Base-by-base conservation (phyloP, 2,888 invertebrate genomes). In the Eristalinus aeneus region DNA sequence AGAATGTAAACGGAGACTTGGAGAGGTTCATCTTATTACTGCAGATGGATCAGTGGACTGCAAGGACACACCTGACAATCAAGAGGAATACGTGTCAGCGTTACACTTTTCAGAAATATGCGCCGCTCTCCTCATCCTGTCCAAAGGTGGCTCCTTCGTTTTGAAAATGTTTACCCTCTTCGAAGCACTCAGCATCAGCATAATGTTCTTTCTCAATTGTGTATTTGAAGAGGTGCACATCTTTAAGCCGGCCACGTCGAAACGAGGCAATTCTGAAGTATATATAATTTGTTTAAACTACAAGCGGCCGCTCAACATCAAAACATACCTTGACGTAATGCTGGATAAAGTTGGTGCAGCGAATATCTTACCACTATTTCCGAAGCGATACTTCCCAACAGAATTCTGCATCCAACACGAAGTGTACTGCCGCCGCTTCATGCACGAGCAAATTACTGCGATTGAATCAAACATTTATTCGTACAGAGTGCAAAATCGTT, bases 11-110 rank as follows among this genome's bases (percentile, higher is more conserved):
- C 89, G 92, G 54, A 88, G 89, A 1, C 91, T 94, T 20, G 94
- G 94, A 46, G 90, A 96, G 94, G 94, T 95, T 2, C 90, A 94
- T 82, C 91, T 97, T 16, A 95, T 98, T 36, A 98, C 98, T 5
- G 98, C 98, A 0, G 99, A 99, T 94, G 99, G 99, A 0, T 98
- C 98, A 89, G 95, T 98, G 34, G 96, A 98, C 91, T 99, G 98
- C 90, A 95, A 96, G 88, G 94, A 95, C 72, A 94, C 95, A 89
- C 98, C 98, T 0, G 97, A 95, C 46, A 96, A 97, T 88, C 99
- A 99, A 91, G 99, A 99, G 90, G 93, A 93, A 75, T 93, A 94
- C 0, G 97, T 98, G 0, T 94, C 96, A 8, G 94, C 95, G 3
- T 93, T 99, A 10, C 96, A 97, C 90, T 96, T 95, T 90, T 97